phyloP scores from a whole-genome alignment of 2,888 invertebrate species.

The Phyllotreta striolata region DNA sequence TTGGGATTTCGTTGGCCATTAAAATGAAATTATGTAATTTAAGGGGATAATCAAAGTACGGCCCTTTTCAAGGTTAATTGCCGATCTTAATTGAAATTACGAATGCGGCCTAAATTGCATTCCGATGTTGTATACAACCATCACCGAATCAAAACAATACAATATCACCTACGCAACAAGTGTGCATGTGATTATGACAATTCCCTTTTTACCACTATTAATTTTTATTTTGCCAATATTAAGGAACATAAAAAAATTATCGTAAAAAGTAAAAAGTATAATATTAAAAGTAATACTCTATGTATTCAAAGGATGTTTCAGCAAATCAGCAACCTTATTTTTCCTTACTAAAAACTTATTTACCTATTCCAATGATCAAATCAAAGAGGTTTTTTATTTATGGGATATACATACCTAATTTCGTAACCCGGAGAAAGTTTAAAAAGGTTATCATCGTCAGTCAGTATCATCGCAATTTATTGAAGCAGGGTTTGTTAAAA shows the following conservation, averaged over 20 bases:
- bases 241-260: background rate
- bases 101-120: constrained; percentile 4
- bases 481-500: constrained; percentile 47
- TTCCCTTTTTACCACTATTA: background rate
- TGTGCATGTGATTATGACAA: no score
- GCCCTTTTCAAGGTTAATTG: constrained; percentile 27
- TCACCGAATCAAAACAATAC: no score
- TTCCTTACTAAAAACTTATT: background rate
- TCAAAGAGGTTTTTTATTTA: background rate
- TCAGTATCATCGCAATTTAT: background rate
- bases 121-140: no score
- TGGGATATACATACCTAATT: constrained; percentile 1
- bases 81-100: constrained; percentile 5
- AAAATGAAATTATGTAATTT: constrained; percentile 31
- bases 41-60: constrained; percentile 14
- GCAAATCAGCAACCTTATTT: no score
- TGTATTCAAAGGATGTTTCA: background rate
- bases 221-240: constrained; percentile 8
- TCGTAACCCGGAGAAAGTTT: background rate
- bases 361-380: background rate
- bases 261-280: no score
- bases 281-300: no score
- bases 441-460: background rate
- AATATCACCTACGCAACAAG: no score
- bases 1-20: constrained; percentile 30